phyloP scores from a whole-genome alignment of 2,113 vertebrate genomes.

The Cisticola juncidis region DNA sequence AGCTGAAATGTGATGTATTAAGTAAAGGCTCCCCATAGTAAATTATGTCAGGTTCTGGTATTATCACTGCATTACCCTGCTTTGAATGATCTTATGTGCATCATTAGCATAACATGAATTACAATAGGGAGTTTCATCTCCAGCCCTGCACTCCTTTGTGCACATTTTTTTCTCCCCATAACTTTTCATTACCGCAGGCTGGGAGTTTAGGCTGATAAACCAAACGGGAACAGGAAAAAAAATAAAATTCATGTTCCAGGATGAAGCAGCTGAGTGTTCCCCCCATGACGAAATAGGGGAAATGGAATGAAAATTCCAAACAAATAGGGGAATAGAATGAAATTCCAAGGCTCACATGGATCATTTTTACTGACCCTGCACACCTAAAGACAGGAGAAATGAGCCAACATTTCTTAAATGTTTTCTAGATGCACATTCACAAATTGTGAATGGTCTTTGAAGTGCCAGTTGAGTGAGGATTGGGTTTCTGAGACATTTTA shows the following conservation, averaged over 20 bases:
- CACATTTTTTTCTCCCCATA: slow-evolving; percentile 9
- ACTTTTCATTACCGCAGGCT: not conserved
- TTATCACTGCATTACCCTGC: slow-evolving; percentile 13
- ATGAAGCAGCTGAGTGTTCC: not conserved
- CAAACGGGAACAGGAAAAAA: not conserved
- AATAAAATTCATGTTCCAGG: not conserved
- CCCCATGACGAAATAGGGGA: too few relatives aligned
- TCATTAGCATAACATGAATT: slow-evolving; percentile 50
- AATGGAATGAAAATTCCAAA: too few relatives aligned
- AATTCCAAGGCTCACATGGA: too few relatives aligned
- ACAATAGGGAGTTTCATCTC: slow-evolving; percentile 31
- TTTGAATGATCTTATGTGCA: slow-evolving; percentile 7
- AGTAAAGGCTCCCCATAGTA: slow-evolving; percentile 43
- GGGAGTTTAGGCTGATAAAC: not conserved
- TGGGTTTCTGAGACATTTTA: too few relatives aligned
- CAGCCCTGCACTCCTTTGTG: not conserved
- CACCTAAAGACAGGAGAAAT: too few relatives aligned
- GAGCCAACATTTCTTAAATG: not conserved
- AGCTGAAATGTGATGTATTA: slow-evolving; percentile 45
- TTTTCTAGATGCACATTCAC: too few relatives aligned
- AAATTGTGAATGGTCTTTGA: too few relatives aligned
- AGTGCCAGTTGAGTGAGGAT: too few relatives aligned
- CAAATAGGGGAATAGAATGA: too few relatives aligned
- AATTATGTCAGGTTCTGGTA: slow-evolving; percentile 27
- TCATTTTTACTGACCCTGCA: too few relatives aligned